Conservation (phyloP, 2,888 invertebrate species). For the Aricia artaxerxes region DNA sequence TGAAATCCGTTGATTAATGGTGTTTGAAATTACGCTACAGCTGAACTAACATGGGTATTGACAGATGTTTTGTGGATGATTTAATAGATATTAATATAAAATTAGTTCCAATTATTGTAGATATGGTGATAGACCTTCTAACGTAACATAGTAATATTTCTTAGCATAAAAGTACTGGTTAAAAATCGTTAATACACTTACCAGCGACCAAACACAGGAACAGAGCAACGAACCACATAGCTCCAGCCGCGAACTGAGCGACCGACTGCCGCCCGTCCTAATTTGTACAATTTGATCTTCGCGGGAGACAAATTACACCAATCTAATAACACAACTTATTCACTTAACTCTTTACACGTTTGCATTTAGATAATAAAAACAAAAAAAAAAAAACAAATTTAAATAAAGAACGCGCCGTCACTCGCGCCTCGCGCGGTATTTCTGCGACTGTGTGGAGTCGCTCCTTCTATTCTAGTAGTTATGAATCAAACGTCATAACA, state of each 20-base stretch:
- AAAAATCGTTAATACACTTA: slow-evolving; percentile 39
- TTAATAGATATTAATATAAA: background rate
- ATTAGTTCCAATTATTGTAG: background rate
- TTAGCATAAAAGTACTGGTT: background rate
- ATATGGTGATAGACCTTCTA: background rate
- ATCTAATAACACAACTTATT: slow-evolving; percentile 44
- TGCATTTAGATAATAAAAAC: background rate
- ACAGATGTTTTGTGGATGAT: background rate
- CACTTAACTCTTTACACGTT: slow-evolving; percentile 30
- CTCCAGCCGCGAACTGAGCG: slow-evolving; percentile 44
- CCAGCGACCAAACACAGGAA: slow-evolving; percentile 65
- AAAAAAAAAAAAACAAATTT: background rate
- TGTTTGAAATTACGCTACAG: slow-evolving; percentile 32
- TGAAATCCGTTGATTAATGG: slow-evolving; percentile 31
- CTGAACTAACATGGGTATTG: slow-evolving; percentile 26
- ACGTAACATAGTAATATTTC: background rate
- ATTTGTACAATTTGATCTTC: slow-evolving; percentile 56
- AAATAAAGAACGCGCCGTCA: slow-evolving; percentile 8
- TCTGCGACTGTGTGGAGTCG: background rate
- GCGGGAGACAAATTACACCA: slow-evolving; percentile 51
- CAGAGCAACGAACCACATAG: slow-evolving; percentile 51
- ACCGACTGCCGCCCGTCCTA: slow-evolving; percentile 63
- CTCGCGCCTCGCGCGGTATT: slow-evolving; percentile 17
- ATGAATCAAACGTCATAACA: slow-evolving; percentile 19
- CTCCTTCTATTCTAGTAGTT: slow-evolving; percentile 17